Base-by-base conservation (phyloP, 2,797 vertebrate species). In the Mycteria americana region DNA sequence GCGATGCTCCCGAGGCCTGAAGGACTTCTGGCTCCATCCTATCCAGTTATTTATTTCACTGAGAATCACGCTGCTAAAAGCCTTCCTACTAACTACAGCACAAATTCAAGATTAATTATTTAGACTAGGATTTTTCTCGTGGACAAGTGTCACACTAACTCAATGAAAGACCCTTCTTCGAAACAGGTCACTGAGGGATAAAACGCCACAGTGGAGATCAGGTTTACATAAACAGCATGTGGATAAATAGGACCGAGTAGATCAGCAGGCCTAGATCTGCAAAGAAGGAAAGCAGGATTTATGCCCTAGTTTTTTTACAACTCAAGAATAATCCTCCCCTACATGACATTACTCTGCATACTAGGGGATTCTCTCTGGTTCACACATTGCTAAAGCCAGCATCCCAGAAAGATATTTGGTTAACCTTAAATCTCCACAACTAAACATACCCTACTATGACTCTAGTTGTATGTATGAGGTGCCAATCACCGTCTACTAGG, bases 241-340 rank as follows among this genome's bases (percentile, higher is more conserved):
- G 85, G 74, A 88, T 88, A 88, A 94, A 88, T 13, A 92, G 80
- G 33, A 24, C 39, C 79, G 41, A 88, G 93, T 9, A 90, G 88
- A 92, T 93, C 67, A 95, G 86, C 77, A 75, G 77, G 51, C 80
- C 88, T 59, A 84, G 67, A 88, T 41, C 59, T 35, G 83, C 77
- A 93, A 93, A 93, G 83, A 54, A 93, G 92, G 68, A 93, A 91
- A 95, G 83, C 59, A 94, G 88, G 94, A 95, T 94, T 97, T 94
- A 85, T 73, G 70, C 68, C 59, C 78, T 48, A 25, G 63, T 43
- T 67, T 72, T 95, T 95, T 48, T 50, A 78, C 5, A 43, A 39
- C 37, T 43, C 17, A 11, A 51, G 30, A 94, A 85, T 79, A 80
- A 92, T 60, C 86, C 67, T 72, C n/a, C 59, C 63, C 68, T 85